Conservation (phyloP, 1,140 invertebrate genomes). For the Coelopa frigida region DNA sequence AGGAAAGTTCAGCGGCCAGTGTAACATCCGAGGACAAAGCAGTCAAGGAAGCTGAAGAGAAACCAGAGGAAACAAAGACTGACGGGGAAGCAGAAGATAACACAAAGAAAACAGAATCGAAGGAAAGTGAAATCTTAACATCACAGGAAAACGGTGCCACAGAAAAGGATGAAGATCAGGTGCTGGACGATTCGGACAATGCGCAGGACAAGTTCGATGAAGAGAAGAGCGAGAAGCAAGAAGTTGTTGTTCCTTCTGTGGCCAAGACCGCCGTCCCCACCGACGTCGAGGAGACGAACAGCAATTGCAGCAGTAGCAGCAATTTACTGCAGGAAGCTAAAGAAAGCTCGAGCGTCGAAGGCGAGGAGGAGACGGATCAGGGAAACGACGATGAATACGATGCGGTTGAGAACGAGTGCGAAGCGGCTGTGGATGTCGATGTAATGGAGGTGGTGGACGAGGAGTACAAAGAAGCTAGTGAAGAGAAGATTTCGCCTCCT, state of each 20-base stretch:
- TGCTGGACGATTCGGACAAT: conserved; percentile 36
- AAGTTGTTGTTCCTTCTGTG: conserved; percentile 10
- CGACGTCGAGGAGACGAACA: conserved; percentile 11
- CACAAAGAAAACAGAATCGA: neutral
- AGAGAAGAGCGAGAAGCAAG: neutral
- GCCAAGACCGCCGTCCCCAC: conserved; percentile 2
- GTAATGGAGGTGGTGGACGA: neutral
- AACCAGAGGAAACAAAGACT: conserved; percentile 6
- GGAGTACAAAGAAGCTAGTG: neutral
- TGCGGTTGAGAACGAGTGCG: no score
- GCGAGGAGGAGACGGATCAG: conserved; percentile 12
- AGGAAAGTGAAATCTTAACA: conserved; percentile 2
- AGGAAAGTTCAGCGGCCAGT: neutral
- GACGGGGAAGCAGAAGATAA: conserved; percentile 7
- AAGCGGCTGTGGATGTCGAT: neutral
- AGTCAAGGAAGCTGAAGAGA: neutral
- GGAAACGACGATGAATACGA: conserved; percentile 4
- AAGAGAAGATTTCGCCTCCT: no score
- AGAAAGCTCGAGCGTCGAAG: neutral
- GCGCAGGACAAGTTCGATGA: conserved; percentile 35
- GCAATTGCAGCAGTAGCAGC: conserved; percentile 23
- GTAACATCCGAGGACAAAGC: neutral
- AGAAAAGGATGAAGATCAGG: conserved; percentile 10
- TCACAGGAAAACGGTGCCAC: neutral
- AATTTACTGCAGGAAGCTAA: conserved; percentile 24